Evolutionary conservation across 2,113 vertebrate genomes (phyloP).

Genomic region (Thinocorus orbignyianus): DNA sequence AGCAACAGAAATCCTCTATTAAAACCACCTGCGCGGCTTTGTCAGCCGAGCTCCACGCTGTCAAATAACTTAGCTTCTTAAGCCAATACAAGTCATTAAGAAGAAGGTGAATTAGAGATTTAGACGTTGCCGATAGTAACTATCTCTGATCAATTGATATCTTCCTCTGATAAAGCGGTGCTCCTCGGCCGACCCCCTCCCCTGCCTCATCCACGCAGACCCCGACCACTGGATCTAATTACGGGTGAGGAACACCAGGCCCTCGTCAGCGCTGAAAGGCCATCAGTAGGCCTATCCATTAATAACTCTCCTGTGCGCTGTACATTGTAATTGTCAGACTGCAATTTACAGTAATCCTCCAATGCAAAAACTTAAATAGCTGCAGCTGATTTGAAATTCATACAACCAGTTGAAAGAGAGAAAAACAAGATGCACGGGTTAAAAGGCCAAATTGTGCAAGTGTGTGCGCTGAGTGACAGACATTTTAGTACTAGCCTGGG

Average conservation of each 20-base stretch:
- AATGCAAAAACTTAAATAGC: slow-evolving; percentile 78
- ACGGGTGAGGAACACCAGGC: slow-evolving; percentile 83
- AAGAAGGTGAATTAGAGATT: slow-evolving; percentile 76
- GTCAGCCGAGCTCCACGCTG: slow-evolving; percentile 75
- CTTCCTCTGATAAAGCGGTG: slow-evolving; percentile 77
- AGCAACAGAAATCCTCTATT: slow-evolving; percentile 77
- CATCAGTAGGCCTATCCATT: slow-evolving; percentile 86
- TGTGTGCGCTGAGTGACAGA: slow-evolving; percentile 89
- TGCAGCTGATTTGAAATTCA: slow-evolving; percentile 86
- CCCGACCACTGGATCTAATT: slow-evolving; percentile 87
- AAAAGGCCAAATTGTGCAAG: slow-evolving; percentile 81
- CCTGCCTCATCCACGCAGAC: slow-evolving; percentile 39
- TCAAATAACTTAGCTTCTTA: slow-evolving; percentile 76
- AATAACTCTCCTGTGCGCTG: slow-evolving; percentile 87
- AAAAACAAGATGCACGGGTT: slow-evolving; percentile 84
- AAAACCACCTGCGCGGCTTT: slow-evolving; percentile 83
- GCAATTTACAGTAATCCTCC: slow-evolving; percentile 90
- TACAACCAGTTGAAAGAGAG: slow-evolving; percentile 83
- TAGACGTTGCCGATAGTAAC: slow-evolving; percentile 74
- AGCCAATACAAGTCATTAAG: slow-evolving; percentile 86
- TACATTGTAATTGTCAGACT: slow-evolving; percentile 89
- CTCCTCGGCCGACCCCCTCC: slow-evolving; percentile 39
- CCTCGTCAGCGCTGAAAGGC: slow-evolving; percentile 82
- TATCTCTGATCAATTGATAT: slow-evolving; percentile 84
- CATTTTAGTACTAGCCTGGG: slow-evolving; percentile 89